Evolutionary conservation across 2,113 vertebrate species (phyloP), one percentile per base, ranked within the genome.

Genomic region (Grantiella picta): DNA sequence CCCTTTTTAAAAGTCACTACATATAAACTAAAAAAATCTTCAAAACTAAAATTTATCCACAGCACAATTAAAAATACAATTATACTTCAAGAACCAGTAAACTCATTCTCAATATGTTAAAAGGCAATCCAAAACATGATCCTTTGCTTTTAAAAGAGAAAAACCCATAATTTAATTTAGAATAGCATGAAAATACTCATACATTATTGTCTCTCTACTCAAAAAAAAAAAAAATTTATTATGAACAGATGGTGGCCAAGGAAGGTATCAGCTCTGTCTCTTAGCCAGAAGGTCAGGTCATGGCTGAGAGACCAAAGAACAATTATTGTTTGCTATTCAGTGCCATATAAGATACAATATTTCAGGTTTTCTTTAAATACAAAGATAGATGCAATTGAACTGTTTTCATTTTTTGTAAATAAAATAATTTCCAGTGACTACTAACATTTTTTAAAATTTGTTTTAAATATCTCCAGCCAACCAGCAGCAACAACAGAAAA

Each of bases 261-360:
- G 92, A 96, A 96, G 84, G 82, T 82, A 95, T 91, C 93, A 94
- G 91, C 86, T 94, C 84, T 78, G 81, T 85, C 90, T 88, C 88
- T 65, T 56, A 95, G 94, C 96, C 97, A 97, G 97, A 98, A 98
- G 97, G 97, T 98, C 97, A 97, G 96, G 97, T 97, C 97, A 98
- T 97, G 97, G 97, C 96, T 97, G 96, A 98, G 91, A 97, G 94
- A 97, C 96, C 94, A 95, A 95, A 96, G 96, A 97, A 98, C 97
- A 97, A 97, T 97, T 76, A 95, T 82, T 79, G 63, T 92, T 96
- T 96, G 95, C 94, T 86, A 69, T 86, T 94, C 68, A 93, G 83
- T 91, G 70, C 79, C 64, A 92, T 33, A 31, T 82, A 91, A 44
- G 88, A 90, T 71, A 90, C 97, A 96, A 97, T 33, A 91, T 87